phyloP scores from a whole-genome alignment of 1,140 invertebrate species.

The Aethina tumida region DNA sequence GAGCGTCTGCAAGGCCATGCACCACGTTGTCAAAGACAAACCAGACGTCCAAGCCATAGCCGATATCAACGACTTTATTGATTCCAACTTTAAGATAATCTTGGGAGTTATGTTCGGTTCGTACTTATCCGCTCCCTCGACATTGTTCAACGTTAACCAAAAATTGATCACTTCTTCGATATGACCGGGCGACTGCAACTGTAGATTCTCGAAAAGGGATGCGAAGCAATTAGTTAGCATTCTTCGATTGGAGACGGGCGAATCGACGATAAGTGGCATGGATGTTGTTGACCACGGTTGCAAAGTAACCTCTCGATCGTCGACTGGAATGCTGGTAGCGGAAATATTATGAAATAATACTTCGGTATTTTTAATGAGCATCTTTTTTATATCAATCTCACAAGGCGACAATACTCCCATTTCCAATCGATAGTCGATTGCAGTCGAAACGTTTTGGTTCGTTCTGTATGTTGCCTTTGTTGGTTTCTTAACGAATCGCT shows the following conservation, averaged over 20 bases:
- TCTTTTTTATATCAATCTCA: slow-evolving; percentile 59
- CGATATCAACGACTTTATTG: slow-evolving; percentile 59
- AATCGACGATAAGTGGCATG: slow-evolving; percentile 30
- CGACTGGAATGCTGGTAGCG: slow-evolving; percentile 36
- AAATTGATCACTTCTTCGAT: slow-evolving; percentile 72
- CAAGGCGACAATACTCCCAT: slow-evolving; percentile 60
- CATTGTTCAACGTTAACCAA: slow-evolving; percentile 78
- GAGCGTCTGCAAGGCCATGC: slow-evolving; percentile 48
- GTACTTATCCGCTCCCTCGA: slow-evolving; percentile 39
- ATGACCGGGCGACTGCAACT: slow-evolving; percentile 41
- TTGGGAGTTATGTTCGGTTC: slow-evolving; percentile 55
- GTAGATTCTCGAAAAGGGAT: slow-evolving; percentile 53
- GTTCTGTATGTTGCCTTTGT: slow-evolving; percentile 9
- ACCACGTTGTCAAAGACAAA: slow-evolving; percentile 63
- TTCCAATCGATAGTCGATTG: slow-evolving; percentile 68
- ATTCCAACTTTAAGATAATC: slow-evolving; percentile 58
- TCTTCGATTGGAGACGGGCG: slow-evolving; percentile 27
- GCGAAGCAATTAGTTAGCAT: slow-evolving; percentile 65
- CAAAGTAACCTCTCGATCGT: slow-evolving; percentile 21
- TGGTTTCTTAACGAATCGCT: slow-evolving; percentile 28
- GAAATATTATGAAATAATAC: slow-evolving; percentile 46
- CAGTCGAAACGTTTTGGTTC: slow-evolving; percentile 46
- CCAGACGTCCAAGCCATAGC: slow-evolving; percentile 55
- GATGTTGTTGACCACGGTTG: slow-evolving; percentile 38
- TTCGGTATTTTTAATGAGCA: slow-evolving; percentile 49